Evolutionary conservation across 2,113 vertebrate genomes (phyloP), one percentile per base, ranked within the genome.

Genomic region (Chaetura pelagica): DNA sequence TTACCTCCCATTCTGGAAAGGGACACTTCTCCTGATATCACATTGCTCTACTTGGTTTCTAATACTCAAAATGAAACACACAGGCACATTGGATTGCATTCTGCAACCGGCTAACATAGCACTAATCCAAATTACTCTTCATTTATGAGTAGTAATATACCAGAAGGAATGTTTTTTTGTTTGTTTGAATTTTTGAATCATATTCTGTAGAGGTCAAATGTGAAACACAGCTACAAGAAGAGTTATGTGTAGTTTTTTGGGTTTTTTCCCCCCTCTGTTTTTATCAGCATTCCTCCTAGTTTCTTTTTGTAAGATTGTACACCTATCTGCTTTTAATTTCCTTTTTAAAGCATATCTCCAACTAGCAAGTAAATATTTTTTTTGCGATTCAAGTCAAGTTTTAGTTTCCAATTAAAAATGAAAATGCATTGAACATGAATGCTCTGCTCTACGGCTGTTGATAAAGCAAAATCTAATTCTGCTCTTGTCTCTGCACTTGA

Each of bases 111-210:
- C 12, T 73, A 52, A 32, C 24, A 51, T 9, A 69, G 9, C 24
- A 68, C 3, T 85, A 68, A 82, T 48, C 2, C 19, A 88, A 69
- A 76, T 35, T 34, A 69, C 11, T 82, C 11, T 79, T 90, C 61
- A 73, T 83, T 85, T 87, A 40, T 82, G 49, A 85, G 23, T 64
- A 66, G 27, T 74, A 38, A 78, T 72, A 75, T 46, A 89, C 10
- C 13, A 84, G 61, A 89, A 91, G 7, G 89, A 80, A 22, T 9
- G 7, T 1, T 1, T 20, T 88, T 92, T 62, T 38, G 14, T 69
- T 73, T 81, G 51, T 74, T 96, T 91, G 87, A 58, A 40, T 90
- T 91, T 87, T 42, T 84, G 96, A 93, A 93, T 82, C 76, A 91
- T 38, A 88, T 82, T 91, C 71, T 80, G 66, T 86, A 95, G 15